Base-by-base conservation (phyloP, 2,888 invertebrate genomes). In the Lasioglossum marginatum region DNA sequence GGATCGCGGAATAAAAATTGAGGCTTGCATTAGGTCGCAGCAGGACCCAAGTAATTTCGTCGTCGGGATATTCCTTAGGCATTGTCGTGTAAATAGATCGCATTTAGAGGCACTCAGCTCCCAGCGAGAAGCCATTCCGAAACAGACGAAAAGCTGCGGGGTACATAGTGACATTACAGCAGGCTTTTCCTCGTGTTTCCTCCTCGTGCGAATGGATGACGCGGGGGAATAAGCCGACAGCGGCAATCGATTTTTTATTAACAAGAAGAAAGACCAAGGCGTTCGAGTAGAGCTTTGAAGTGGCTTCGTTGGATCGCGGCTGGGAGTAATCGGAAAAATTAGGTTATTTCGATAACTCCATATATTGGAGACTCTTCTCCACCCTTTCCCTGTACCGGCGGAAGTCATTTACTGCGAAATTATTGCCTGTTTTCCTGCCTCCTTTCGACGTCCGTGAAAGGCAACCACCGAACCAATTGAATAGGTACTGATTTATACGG, bases 101-200 rank as follows among this genome's bases (percentile, higher is more conserved):
- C 91, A 91, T 92, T 93, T 92, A 92, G 91, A 90, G 92, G 93
- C 94, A 94, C 94, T 94, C 94, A 93, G 87, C 91, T 89, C 94
- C 80, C 93, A 92, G 93, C 92, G 88, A 92, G 94, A 86, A 92
- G 90, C 90, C 92, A 92, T 92, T 92, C 92, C 91, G 91, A 88
- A 89, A 90, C 89, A 89, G 88, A 88, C 90, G 92, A 92, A 93
- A 93, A 93, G 91, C 93, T 87, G 87, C 92, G 92, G 93, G 93
- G 90, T 87, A 93, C 92, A 89, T 87, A 92, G 91, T 91, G 90
- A 86, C 88, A 78, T 88, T 91, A 90, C 82, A 68, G 68, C 37
- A 76, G 82, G 81, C 73, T 86, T 88, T 80, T 82, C 79, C 76
- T 12, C 57, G 57, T 40, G 23, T 63, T 75, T 63, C 52, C 79